Evolutionary conservation across 2,113 vertebrate species (phyloP).

Genomic region (Ellobius talpinus): DNA sequence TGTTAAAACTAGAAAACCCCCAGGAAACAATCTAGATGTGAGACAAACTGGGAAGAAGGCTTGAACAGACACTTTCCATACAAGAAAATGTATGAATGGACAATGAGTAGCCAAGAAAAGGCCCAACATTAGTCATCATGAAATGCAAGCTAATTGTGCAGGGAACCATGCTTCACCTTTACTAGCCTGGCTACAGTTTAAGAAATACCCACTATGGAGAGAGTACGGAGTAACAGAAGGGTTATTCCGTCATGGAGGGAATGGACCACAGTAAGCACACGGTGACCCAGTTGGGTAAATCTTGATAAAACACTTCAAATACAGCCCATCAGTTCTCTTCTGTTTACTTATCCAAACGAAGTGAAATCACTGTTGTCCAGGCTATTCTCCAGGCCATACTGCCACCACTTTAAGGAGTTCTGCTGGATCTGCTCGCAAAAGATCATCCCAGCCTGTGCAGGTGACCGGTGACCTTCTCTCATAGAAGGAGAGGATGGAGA

Average conservation of each 20-base stretch:
- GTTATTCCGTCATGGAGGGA: background rate
- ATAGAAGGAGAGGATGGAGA: background rate
- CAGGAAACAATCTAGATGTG: background rate
- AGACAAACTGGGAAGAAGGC: background rate
- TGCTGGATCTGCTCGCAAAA: background rate
- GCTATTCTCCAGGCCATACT: background rate
- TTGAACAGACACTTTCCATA: background rate
- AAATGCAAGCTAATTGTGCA: background rate
- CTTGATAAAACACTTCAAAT: background rate
- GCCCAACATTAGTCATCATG: background rate
- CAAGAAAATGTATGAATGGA: background rate
- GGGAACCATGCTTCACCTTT: rapidly evolving
- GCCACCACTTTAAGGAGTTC: background rate
- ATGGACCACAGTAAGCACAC: background rate
- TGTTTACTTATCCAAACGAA: background rate
- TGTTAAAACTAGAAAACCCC: background rate
- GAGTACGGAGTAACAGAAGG: background rate
- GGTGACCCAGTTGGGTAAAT: background rate
- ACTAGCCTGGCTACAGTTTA: background rate
- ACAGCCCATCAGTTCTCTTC: background rate
- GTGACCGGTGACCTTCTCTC: background rate
- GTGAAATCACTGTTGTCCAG: background rate
- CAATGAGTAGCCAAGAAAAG: background rate
- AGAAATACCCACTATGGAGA: background rate
- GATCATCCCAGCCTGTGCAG: background rate